Conservation (phyloP, 2,113 vertebrate genomes). For the Aegithalos caudatus region DNA sequence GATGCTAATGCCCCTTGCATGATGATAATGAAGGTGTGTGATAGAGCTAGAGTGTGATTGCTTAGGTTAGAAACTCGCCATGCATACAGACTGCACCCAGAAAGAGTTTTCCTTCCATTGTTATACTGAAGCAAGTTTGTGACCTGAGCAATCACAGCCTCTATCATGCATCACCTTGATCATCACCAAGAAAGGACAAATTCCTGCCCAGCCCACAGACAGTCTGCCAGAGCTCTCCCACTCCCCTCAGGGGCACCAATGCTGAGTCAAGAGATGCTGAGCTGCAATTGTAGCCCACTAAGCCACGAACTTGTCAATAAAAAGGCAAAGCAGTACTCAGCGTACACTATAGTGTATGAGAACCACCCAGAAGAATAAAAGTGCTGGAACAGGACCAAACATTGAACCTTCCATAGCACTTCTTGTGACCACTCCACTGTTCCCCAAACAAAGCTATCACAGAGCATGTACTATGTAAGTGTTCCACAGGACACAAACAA, state of each 20-base stretch:
- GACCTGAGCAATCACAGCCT: neutral
- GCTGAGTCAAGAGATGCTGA: neutral
- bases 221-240: neutral
- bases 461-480: rapidly evolving
- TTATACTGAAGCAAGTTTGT: neutral
- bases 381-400: neutral
- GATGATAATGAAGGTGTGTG: neutral
- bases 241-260: neutral
- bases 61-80: neutral
- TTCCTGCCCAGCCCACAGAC: neutral
- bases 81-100: neutral
- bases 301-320: neutral
- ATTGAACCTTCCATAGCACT: rapidly evolving
- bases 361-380: neutral
- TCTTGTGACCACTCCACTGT: neutral
- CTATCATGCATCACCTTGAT: neutral
- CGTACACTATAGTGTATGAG: neutral
- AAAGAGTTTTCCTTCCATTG: neutral
- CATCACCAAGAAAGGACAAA: neutral
- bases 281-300: neutral
- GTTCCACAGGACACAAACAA: neutral
- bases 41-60: neutral
- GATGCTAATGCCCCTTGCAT: neutral
- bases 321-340: neutral
- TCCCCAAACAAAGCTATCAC: neutral